A percentile compares a stretch with the other conserved stretches of the same genome.
These are phyloP conservation scores for Luehdorfia chinensis DNA, from an alignment of 1,140 invertebrate genomes.

Conservation along the genomic window DNA sequence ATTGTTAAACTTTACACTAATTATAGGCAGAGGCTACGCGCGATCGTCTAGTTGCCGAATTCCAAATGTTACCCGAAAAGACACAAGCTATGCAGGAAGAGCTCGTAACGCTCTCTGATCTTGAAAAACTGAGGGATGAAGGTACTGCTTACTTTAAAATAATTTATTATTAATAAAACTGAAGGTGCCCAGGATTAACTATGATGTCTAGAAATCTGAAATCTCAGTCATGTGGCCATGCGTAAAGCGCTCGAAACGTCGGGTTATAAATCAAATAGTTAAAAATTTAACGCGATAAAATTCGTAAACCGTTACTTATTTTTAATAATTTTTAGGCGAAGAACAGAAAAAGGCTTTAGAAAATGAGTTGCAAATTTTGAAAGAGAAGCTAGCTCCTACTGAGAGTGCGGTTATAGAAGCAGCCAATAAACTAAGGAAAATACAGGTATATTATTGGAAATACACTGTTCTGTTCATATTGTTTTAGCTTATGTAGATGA, in stretches of 20 bases:
- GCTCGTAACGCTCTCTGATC: slow-evolving; percentile 63
- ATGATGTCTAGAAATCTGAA: no score
- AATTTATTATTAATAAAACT: no score
- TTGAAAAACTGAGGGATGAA: slow-evolving; percentile 69
- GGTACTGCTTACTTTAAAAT: slow-evolving; percentile 25
- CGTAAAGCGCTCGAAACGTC: no score
- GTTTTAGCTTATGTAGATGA: no score
- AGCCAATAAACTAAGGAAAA: slow-evolving; percentile 50
- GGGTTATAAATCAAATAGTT: slow-evolving; percentile 12
- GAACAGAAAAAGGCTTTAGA: slow-evolving; percentile 56
- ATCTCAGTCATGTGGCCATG: no score
- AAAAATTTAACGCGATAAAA: no score
- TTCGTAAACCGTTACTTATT: no score
- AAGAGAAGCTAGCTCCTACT: slow-evolving; percentile 53
- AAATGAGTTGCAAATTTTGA: slow-evolving; percentile 49
- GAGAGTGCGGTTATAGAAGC: slow-evolving; percentile 58
- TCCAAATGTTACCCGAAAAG: slow-evolving; percentile 70
- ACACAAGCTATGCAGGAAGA: slow-evolving; percentile 69
- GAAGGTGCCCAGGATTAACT: no score
- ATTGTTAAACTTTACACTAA: no score
- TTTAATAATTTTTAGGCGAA: slow-evolving; percentile 41
- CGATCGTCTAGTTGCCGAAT: slow-evolving; percentile 63
- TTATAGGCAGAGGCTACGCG: slow-evolving; percentile 65
- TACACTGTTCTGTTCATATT: no score
- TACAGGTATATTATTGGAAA: slow-evolving; percentile 56